phyloP scores from a whole-genome alignment of 1,140 invertebrate species.

The Gonatopus flavifemur region DNA sequence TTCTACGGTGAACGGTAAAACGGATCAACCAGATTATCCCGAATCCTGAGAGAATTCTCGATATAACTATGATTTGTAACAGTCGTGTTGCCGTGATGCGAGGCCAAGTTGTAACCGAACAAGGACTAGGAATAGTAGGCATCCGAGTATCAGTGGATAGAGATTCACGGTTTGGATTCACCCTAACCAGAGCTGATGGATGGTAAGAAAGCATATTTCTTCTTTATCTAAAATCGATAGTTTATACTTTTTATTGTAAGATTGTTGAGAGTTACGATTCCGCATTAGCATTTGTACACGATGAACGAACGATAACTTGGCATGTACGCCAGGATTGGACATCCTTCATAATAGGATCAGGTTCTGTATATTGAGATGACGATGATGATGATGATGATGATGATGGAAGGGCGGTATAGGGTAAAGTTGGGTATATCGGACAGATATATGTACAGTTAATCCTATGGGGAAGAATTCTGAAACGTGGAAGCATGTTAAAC shows the following conservation, averaged over 20 bases:
- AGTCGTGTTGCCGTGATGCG: slow-evolving; percentile 98
- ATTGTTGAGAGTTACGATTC: slow-evolving; percentile 13
- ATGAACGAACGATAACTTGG: slow-evolving; percentile 10
- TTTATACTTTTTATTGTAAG: background rate
- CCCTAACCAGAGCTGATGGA: slow-evolving; percentile 88
- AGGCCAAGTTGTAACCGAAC: slow-evolving; percentile 90
- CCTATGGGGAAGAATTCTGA: slow-evolving; percentile 37
- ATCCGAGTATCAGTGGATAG: slow-evolving; percentile 94
- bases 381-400: no score
- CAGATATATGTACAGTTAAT: slow-evolving; percentile 28
- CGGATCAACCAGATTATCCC: slow-evolving; percentile 31
- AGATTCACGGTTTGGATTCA: slow-evolving; percentile 94
- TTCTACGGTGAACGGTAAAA: no score
- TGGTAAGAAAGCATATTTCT: slow-evolving; percentile 73
- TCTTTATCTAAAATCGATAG: background rate
- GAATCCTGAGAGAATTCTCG: slow-evolving; percentile 23
- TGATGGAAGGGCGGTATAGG: background rate
- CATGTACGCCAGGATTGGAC: slow-evolving; percentile 17
- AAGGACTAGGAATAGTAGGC: slow-evolving; percentile 92
- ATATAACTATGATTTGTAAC: slow-evolving; percentile 58
- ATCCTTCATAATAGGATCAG: slow-evolving; percentile 33
- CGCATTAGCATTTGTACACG: slow-evolving; percentile 21
- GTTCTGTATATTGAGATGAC: slow-evolving; percentile 38
- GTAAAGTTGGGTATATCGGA: slow-evolving; percentile 27
- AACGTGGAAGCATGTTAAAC: slow-evolving; percentile 29